Evolutionary conservation across 2,888 invertebrate genomes (phyloP), one percentile per base, ranked within the genome.

Genomic region (Catonia carolina): DNA sequence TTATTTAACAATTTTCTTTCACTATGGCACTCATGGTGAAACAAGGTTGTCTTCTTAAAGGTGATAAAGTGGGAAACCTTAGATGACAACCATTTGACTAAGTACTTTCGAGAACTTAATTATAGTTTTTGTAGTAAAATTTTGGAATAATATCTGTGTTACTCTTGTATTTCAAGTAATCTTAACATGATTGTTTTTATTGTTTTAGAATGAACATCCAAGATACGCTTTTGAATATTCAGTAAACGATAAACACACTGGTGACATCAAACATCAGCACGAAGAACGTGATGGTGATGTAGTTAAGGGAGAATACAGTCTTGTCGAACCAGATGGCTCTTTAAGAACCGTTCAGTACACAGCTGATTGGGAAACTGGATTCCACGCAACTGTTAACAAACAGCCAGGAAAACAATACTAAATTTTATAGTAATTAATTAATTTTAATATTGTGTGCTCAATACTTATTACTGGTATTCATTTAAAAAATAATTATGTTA

Each of bases 301-400:
- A 35, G 85, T 86, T 20, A 79, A 78, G 71, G 86, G 86, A 70
- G 73, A 73, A 58, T 74, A 75, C 65, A 71, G 72, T 8, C 64
- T 75, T 36, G 68, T 67, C 60, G 86, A 86, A 70, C 84, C 85
- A 45, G 85, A 86, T 73, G 86, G 86, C 56, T 83, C 84, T 61
- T 82, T 85, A 56, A 78, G 86, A 63, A 86, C 84, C 2, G 86
- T 86, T 57, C 79, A 83, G 72, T 86, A 86, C 72, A 79, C 82
- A 56, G 86, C 86, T 55, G 86, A 86, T 71, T 86, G 85, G 85
- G 81, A 85, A 72, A 85, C 83, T 65, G 86, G 86, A 67, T 86
- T 86, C 76, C 85, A 85, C 70, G 86, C 86, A 59, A 77, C 80
- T 69, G 84, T 86, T 49, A 59, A 58, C 53, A 61, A 63, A 36